A percentile compares a stretch with the other conserved stretches of the same genome.
Evolutionary conservation across 2,113 vertebrate species (phyloP).

Genomic region (Neomonachus schauinslandi): DNA sequence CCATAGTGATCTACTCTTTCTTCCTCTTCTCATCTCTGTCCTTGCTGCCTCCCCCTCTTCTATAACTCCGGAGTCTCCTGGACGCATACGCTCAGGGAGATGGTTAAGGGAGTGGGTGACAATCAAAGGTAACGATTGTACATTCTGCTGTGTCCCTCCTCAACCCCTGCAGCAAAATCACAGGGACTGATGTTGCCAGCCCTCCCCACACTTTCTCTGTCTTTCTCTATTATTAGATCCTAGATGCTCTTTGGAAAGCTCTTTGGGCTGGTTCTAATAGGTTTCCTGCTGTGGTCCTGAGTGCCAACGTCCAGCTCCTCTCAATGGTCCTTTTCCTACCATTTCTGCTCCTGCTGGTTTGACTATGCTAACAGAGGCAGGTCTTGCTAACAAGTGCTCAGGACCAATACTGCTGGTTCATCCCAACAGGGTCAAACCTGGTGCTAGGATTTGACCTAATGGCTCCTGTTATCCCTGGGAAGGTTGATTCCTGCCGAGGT

Average conservation of each 20-base stretch:
- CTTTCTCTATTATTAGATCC: neutral
- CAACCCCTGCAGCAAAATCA: neutral
- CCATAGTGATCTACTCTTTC: rapidly evolving
- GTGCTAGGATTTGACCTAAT: neutral
- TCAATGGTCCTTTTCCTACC: neutral
- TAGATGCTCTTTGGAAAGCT: neutral
- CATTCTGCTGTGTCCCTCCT: rapidly evolving
- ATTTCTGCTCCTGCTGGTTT: neutral
- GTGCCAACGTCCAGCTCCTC: no score
- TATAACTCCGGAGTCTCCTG: neutral
- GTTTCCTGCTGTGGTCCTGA: neutral
- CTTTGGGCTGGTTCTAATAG: neutral
- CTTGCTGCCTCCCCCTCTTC: neutral
- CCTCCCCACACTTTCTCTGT: neutral
- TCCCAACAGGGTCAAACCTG: neutral
- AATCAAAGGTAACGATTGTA: neutral
- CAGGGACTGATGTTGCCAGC: rapidly evolving
- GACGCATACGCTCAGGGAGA: neutral
- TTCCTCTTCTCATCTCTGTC: neutral
- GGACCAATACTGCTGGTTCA: neutral
- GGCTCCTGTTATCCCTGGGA: neutral
- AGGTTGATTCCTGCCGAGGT: rapidly evolving
- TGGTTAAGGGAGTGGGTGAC: no score
- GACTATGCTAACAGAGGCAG: neutral
- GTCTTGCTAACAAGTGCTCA: neutral